phyloP scores from a whole-genome alignment of 2,113 vertebrate species.

The Melanerpes aurifrons region DNA sequence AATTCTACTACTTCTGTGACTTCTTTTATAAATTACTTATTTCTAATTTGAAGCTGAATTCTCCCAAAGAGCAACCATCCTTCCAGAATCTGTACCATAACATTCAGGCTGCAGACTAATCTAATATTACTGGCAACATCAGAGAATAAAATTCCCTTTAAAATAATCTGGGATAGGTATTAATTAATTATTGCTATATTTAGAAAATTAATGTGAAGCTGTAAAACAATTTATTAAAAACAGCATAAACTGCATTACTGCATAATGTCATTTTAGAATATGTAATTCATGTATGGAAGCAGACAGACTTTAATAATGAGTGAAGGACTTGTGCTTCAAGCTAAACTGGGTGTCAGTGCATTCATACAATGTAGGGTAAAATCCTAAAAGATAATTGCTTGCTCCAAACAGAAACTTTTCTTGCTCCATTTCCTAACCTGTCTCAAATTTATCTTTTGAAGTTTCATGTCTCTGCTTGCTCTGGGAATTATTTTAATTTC shows the following conservation, averaged over 20 bases:
- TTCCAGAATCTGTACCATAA: background rate
- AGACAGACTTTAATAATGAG: background rate
- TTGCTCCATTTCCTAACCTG: background rate
- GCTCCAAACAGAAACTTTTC: background rate
- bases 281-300: background rate
- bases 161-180: background rate
- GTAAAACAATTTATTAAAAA: background rate
- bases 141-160: background rate
- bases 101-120: background rate
- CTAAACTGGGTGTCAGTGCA: background rate
- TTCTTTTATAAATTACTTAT: conserved; percentile 1
- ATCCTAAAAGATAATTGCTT: conserved; percentile 8
- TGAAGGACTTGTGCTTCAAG: background rate
- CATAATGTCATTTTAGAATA: background rate
- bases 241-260: background rate
- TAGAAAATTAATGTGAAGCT: background rate
- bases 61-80: background rate
- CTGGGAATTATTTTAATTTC: conserved; percentile 4
- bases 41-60: background rate
- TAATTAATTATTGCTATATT: background rate
- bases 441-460: background rate
- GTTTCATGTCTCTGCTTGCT: background rate
- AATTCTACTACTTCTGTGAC: background rate
- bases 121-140: background rate
- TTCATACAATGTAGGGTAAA: background rate